These are phyloP conservation scores for Serripes groenlandicus DNA, from an alignment of 2,888 invertebrate genomes.

Conservation along the genomic window DNA sequence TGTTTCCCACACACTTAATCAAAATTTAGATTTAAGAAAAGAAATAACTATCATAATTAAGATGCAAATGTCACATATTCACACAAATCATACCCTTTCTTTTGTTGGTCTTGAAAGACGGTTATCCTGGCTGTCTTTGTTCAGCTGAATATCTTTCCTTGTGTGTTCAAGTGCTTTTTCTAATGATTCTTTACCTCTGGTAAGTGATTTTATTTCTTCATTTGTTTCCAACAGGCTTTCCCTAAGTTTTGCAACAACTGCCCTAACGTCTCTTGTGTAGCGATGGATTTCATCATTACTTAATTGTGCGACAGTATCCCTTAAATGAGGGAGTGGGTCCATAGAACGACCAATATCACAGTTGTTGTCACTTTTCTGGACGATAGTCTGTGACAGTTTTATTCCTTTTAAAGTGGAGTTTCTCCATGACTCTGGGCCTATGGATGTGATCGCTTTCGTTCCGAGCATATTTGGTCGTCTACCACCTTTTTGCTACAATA, in stretches of 20 bases:
- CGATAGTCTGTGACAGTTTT: conserved; percentile 83
- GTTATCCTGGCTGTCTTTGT: conserved; percentile 83
- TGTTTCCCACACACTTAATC: too few relatives aligned
- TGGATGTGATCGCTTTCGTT: conserved; percentile 76
- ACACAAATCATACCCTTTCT: conserved; percentile 85
- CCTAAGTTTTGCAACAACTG: conserved; percentile 83
- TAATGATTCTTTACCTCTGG: conserved; percentile 83
- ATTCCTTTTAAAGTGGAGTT: conserved; percentile 84
- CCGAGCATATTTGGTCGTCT: conserved; percentile 68
- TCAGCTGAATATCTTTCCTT: conserved; percentile 85
- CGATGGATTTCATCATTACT: conserved; percentile 85
- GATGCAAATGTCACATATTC: too few relatives aligned
- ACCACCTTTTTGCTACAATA: conserved; percentile 18
- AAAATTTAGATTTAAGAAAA: too few relatives aligned
- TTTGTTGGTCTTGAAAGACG: conserved; percentile 81
- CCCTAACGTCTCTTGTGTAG: conserved; percentile 84
- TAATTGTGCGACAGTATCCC: conserved; percentile 84
- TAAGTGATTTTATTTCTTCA: conserved; percentile 85
- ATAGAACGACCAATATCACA: conserved; percentile 82
- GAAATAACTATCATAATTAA: too few relatives aligned
- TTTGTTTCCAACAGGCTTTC: conserved; percentile 85
- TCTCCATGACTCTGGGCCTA: conserved; percentile 85
- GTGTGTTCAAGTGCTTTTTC: conserved; percentile 85
- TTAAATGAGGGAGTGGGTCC: conserved; percentile 85
- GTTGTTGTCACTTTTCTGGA: conserved; percentile 83